Percentiles rank a stretch among this genome's conserved stretches.
These are phyloP conservation scores for Sycon ciliatum DNA, from an alignment of 37 sponge, comb jelly and placozoan species.

Conservation along the genomic window DNA sequence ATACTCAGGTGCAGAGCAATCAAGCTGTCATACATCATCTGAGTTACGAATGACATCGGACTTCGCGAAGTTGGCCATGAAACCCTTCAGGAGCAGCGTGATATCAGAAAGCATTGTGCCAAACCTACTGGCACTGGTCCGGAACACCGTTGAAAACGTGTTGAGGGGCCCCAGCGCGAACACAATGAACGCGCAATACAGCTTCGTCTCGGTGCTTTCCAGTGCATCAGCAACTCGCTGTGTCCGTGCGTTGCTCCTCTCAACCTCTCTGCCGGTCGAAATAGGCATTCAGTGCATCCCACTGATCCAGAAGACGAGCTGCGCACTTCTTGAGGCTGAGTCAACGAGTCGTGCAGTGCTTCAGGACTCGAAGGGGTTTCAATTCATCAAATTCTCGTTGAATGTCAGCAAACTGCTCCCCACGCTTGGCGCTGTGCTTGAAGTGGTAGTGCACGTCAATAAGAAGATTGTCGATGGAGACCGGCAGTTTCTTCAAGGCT, in stretches of 20 bases:
- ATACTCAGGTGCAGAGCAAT: background rate
- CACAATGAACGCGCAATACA: background rate
- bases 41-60: background rate
- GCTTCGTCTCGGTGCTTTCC: background rate
- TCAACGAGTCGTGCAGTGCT: too few species aligned
- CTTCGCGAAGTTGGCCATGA: background rate
- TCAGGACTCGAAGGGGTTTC: background rate
- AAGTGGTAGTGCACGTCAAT: slow-evolving; percentile 26
- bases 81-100: background rate
- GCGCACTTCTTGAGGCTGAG: too few species aligned
- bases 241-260: background rate
- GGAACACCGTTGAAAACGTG: background rate
- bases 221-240: background rate
- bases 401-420: slow-evolving; percentile 23
- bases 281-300: too few species aligned
- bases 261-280: too few species aligned
- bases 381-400: background rate
- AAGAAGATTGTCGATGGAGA: slow-evolving; percentile 21
- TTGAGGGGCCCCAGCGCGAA: background rate
- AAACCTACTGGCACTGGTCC: too few species aligned
- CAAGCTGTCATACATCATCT: background rate
- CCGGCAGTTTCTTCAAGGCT: slow-evolving; percentile 19
- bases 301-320: too few species aligned
- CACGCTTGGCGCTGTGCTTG: slow-evolving; percentile 10
- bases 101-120: background rate